Evolutionary conservation across 1,140 invertebrate species (phyloP).

Genomic region (Drosophila miranda): DNA sequence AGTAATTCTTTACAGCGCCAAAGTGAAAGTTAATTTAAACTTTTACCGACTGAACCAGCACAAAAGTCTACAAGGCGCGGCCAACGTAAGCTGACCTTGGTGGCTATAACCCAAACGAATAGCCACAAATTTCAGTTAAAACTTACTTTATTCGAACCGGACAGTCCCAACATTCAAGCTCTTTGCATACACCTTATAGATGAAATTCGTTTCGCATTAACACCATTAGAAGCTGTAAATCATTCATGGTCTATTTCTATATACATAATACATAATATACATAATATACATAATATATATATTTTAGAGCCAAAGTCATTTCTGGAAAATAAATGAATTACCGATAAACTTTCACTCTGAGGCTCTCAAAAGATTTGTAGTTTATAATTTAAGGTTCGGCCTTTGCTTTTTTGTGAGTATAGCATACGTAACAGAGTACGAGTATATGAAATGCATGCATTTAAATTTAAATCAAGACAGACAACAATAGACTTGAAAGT

Average conservation of each 20-base stretch:
- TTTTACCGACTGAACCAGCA: too few species aligned
- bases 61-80: too few species aligned
- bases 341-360: conserved; percentile 60
- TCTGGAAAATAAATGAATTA: conserved; percentile 42
- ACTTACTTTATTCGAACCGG: too few species aligned
- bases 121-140: too few species aligned
- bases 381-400: conserved; percentile 31
- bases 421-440: conserved; percentile 17
- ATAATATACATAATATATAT: conserved; percentile 17
- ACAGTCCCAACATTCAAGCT: too few species aligned
- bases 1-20: too few species aligned
- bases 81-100: too few species aligned
- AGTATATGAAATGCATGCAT: conserved; percentile 18
- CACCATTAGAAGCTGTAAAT: conserved; percentile 20
- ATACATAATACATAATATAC: conserved; percentile 7
- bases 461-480: conserved; percentile 32
- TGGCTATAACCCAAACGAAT: too few species aligned
- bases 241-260: conserved; percentile 24
- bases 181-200: too few species aligned
- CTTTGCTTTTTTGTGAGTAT: conserved; percentile 12
- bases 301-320: conserved; percentile 44
- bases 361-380: conserved; percentile 17
- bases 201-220: conserved; percentile 7
- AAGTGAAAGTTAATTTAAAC: too few species aligned
- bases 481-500: conserved; percentile 16